Conservation (phyloP, 2,888 invertebrate species). For the Heliconius ethilla region DNA sequence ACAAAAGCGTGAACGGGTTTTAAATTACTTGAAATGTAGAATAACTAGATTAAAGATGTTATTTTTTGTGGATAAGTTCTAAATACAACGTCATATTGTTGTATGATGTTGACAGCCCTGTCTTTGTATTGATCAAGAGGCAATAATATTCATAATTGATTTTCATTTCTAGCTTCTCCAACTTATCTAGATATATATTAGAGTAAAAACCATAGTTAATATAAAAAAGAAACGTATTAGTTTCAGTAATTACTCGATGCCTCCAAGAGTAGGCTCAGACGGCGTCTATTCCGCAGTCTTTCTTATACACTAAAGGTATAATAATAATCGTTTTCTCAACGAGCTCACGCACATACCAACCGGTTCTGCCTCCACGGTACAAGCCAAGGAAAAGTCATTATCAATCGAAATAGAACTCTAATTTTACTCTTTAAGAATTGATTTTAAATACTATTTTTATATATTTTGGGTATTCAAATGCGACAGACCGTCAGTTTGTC, state of each 20-base stretch:
- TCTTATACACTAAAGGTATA: conserved; percentile 56
- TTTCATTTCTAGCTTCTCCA: not conserved
- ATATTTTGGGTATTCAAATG: conserved; percentile 26
- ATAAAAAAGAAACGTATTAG: not conserved
- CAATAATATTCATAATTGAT: not conserved
- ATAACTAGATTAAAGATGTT: conserved; percentile 8
- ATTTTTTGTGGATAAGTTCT: not conserved
- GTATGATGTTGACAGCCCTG: not conserved
- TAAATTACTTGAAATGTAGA: not conserved
- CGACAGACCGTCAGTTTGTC: conserved; percentile 27
- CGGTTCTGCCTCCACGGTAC: conserved; percentile 54
- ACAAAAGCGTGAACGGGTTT: conserved; percentile 18
- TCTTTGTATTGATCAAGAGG: not conserved
- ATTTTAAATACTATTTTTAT: conserved; percentile 1
- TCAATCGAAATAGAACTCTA: conserved; percentile 47
- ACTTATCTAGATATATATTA: not conserved
- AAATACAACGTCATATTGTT: not conserved
- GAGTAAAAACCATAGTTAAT: not conserved
- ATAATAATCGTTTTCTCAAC: conserved; percentile 72
- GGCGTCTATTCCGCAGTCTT: conserved; percentile 57
- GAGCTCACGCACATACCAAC: conserved; percentile 67
- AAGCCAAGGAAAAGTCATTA: conserved; percentile 35
- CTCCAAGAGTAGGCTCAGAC: conserved; percentile 21
- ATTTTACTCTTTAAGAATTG: conserved; percentile 40
- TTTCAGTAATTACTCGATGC: conserved; percentile 1